These are phyloP conservation scores for Gambusia holbrooki DNA, from an alignment of 2,113 vertebrate genomes.

Conservation along the genomic window DNA sequence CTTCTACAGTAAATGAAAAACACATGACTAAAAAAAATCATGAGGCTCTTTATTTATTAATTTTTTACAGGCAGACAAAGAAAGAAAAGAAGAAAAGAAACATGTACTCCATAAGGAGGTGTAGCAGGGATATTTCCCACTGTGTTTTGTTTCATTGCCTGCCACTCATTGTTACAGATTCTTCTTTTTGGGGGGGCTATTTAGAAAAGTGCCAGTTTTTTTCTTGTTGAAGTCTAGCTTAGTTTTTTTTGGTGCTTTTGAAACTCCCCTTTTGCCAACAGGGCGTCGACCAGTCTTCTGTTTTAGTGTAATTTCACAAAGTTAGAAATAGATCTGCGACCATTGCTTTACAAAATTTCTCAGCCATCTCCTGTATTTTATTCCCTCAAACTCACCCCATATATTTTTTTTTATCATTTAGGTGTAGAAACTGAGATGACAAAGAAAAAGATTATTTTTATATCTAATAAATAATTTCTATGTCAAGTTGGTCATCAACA, in stretches of 20 bases:
- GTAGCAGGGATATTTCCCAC: conserved; percentile 38
- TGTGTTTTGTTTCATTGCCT: conserved; percentile 48
- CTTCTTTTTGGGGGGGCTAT: neutral
- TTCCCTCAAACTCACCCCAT: no score
- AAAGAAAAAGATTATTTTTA: neutral
- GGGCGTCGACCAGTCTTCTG: neutral
- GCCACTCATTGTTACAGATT: conserved; percentile 43
- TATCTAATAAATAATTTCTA: neutral
- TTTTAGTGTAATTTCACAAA: neutral
- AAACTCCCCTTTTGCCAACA: neutral
- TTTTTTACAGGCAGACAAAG: conserved; percentile 40
- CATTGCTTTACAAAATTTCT: neutral
- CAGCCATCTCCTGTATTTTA: no score
- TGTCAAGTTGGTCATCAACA: no score
- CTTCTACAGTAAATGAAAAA: conserved; percentile 23
- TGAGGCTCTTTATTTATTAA: neutral
- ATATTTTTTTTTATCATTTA: no score
- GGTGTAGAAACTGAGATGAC: no score
- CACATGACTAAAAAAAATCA: conserved; percentile 52
- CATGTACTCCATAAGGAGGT: conserved; percentile 41
- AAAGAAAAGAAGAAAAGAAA: conserved; percentile 67
- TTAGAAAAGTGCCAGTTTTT: neutral
- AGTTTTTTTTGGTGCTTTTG: neutral
- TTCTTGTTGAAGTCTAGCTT: neutral
- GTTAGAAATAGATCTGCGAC: neutral